Percentiles rank a stretch among this genome's conserved stretches.
phyloP scores from a whole-genome alignment of 2,888 invertebrate species.

The Piscicola geometra region DNA sequence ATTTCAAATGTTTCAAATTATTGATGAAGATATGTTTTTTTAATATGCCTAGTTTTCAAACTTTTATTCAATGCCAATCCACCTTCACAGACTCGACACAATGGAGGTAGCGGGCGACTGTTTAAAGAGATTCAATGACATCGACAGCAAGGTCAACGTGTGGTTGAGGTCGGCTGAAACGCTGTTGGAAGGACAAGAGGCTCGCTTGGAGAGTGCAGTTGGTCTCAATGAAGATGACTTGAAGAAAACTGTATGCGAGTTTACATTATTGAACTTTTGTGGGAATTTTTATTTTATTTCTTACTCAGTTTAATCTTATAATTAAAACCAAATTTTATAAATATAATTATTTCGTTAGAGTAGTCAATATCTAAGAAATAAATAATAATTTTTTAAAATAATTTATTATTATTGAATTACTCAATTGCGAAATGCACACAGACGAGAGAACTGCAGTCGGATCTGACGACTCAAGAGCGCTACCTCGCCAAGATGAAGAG shows the following conservation, averaged over 20 bases:
- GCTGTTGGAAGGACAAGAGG: background rate
- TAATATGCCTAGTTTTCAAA: too few relatives aligned
- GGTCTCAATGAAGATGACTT: background rate
- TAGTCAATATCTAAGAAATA: background rate
- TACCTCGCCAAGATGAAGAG: background rate
- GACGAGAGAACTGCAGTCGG: background rate
- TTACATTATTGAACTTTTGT: too few relatives aligned
- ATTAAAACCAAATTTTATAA: background rate
- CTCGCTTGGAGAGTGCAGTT: background rate
- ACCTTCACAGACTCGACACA: constrained; percentile 3
- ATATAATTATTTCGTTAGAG: background rate
- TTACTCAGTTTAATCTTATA: too few relatives aligned
- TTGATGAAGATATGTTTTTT: too few relatives aligned
- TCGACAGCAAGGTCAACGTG: constrained; percentile 1
- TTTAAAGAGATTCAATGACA: constrained; percentile 25
- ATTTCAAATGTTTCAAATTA: background rate
- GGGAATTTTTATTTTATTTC: too few relatives aligned
- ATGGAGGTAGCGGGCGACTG: constrained; percentile 23
- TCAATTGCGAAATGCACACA: background rate
- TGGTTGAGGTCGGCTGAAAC: background rate
- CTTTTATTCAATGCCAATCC: too few relatives aligned
- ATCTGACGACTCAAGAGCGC: background rate
- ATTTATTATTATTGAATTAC: background rate
- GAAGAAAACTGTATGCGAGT: background rate
- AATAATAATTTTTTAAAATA: background rate